Percentiles rank a stretch among this genome's conserved stretches.
Evolutionary conservation across 2,888 invertebrate genomes (phyloP).

Genomic region (Elegia similella): DNA sequence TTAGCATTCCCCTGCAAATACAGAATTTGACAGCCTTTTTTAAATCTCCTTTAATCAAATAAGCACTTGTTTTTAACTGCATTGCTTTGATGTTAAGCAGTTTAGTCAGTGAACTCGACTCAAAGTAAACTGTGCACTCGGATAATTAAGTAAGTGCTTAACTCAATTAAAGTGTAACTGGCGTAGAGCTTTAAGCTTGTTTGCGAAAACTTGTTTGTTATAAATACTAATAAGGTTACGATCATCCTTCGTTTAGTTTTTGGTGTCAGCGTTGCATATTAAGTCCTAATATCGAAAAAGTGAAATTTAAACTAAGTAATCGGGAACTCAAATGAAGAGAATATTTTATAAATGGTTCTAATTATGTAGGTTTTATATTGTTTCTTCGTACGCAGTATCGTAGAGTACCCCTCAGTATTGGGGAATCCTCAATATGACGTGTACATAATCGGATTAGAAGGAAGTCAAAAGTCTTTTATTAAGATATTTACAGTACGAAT

Average conservation of each 20-base stretch:
- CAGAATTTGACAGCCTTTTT: not conserved
- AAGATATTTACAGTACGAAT: too few species aligned
- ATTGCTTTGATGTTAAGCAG: conserved; percentile 35
- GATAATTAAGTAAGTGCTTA: conserved; percentile 43
- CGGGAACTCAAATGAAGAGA: too few species aligned
- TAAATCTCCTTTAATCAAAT: not conserved
- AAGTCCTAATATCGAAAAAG: not conserved
- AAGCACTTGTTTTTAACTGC: conserved; percentile 29
- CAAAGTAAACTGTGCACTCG: conserved; percentile 43
- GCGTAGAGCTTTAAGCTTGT: conserved; percentile 31
- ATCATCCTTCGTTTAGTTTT: not conserved
- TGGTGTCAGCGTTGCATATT: not conserved
- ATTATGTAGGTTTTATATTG: too few species aligned
- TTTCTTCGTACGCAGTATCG: too few species aligned
- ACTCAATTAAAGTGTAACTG: conserved; percentile 38
- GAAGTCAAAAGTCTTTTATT: too few species aligned
- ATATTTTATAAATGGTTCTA: too few species aligned
- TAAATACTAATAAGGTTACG: conserved; percentile 18
- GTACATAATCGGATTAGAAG: too few species aligned
- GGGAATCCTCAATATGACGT: too few species aligned
- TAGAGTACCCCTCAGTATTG: too few species aligned
- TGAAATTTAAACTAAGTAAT: too few species aligned
- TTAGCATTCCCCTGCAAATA: not conserved
- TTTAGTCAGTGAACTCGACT: conserved; percentile 36
- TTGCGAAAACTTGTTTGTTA: conserved; percentile 22